Evolutionary conservation across 64 coral and sea anemone species (phyloP), one percentile per base, ranked within the genome.

Genomic region (Stylophora pistillata): DNA sequence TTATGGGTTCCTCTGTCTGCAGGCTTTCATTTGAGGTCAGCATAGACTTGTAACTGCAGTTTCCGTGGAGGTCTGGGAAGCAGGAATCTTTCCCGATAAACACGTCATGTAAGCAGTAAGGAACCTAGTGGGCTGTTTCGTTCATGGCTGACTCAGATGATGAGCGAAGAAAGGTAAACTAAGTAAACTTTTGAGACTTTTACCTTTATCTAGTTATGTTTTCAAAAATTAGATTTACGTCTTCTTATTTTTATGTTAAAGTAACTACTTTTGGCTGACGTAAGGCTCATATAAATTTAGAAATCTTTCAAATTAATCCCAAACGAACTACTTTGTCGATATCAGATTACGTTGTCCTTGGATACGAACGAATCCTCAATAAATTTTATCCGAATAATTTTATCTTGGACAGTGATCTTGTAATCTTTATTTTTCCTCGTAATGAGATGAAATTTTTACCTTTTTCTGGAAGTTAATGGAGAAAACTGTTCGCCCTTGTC

Each of bases 71-170:
- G 64, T 10, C 64, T 68, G n/a, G 64, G 64, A 68, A 68, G 10
- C 5, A 68, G 64, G 4, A 25, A 6, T 10, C 14, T 56, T 9
- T 10, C 15, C 28, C 2, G 53, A 17, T 32, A 13, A 65, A 5
- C 3, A 69, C 33, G 31, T 84, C 80, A 69, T 84, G 80, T 84
- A 84, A 84, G 62, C n/a, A 17, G 37, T 82, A 18, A 2, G 29
- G 58, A 68, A 70, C n/a, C 60, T 53, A 34, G 13, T 27, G 32
- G 80, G 63, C 69, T 65, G 61, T 10, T 82, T 82, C 58, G 60
- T 96, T 96, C 41, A 96, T 96, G 94, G 94, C 94, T 96, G 94
- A 96, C 75, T 96, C 94, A 5, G 94, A 96, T 91, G 90, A 96
- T 66, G 94, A 96, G 27, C 90, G 89, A 96, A 92, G 88, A 28